phyloP scores from a whole-genome alignment of 2,113 vertebrate genomes.

The Panurus biarmicus region DNA sequence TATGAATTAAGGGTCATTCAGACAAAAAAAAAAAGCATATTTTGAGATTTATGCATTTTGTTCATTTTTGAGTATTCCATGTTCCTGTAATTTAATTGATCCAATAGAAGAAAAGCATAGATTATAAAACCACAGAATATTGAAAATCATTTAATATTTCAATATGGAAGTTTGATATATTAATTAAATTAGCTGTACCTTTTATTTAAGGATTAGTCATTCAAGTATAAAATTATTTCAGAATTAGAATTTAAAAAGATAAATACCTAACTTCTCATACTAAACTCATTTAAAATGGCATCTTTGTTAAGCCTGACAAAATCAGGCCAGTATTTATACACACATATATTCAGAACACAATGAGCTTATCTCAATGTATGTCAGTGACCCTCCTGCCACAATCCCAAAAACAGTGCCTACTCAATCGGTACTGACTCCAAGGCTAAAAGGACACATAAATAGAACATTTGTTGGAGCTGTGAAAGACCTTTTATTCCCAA shows the following conservation, averaged over 20 bases:
- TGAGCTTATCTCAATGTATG: neutral
- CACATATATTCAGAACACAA: neutral
- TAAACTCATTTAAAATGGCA: neutral
- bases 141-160: neutral
- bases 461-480: neutral
- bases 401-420: neutral
- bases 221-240: neutral
- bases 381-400: neutral
- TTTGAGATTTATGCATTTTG: neutral
- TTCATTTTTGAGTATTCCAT: neutral
- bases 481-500: neutral
- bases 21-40: neutral
- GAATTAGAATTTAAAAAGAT: neutral
- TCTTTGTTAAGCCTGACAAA: neutral
- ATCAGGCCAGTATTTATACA: neutral
- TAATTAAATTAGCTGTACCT: neutral
- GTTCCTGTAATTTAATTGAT: neutral
- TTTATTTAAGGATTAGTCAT: neutral
- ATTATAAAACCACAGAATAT: neutral
- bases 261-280: neutral
- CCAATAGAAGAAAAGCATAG: neutral
- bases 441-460: neutral
- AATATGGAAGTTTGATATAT: neutral
- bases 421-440: neutral
- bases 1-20: neutral